Percentiles rank a stretch among this genome's conserved stretches.
phyloP scores from a whole-genome alignment of 2,888 invertebrate species.

The Noctua janthe region DNA sequence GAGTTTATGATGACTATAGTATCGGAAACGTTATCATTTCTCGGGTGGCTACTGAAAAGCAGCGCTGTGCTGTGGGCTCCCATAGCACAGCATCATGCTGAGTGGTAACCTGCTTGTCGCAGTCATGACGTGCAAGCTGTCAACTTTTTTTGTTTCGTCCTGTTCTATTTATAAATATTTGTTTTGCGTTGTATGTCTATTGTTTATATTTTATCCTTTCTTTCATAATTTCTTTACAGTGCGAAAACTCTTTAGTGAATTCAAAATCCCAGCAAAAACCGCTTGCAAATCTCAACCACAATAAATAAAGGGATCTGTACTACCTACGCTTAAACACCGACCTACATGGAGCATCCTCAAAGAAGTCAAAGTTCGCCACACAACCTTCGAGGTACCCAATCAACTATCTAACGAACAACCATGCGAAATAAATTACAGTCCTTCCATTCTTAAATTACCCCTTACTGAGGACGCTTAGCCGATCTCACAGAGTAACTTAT shows the following conservation, averaged over 20 bases:
- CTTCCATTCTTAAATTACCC: neutral
- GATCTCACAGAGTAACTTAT: neutral
- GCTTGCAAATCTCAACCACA: constrained; percentile 31
- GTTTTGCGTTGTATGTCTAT: neutral
- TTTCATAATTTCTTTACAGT: neutral
- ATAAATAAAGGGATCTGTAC: constrained; percentile 64
- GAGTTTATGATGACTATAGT: too few relatives aligned
- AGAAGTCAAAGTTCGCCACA: constrained; percentile 84
- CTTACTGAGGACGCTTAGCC: neutral
- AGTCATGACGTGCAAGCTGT: too few relatives aligned
- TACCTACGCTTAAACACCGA: constrained; percentile 63
- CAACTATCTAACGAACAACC: constrained; percentile 85
- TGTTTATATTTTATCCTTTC: neutral
- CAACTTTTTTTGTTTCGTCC: neutral
- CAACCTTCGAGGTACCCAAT: constrained; percentile 86
- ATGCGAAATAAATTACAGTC: constrained; percentile 66
- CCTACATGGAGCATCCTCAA: constrained; percentile 74
- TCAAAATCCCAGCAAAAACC: neutral
- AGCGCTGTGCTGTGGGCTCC: neutral
- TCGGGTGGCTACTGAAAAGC: neutral
- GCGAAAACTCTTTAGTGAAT: neutral
- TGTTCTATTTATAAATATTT: neutral
- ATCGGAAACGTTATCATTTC: neutral
- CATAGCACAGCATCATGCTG: too few relatives aligned
- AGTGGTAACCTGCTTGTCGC: too few relatives aligned